Percentiles rank a stretch among this genome's conserved stretches.
Conservation (phyloP, 2,113 vertebrate species). For the Phylloscopus trochilus region DNA sequence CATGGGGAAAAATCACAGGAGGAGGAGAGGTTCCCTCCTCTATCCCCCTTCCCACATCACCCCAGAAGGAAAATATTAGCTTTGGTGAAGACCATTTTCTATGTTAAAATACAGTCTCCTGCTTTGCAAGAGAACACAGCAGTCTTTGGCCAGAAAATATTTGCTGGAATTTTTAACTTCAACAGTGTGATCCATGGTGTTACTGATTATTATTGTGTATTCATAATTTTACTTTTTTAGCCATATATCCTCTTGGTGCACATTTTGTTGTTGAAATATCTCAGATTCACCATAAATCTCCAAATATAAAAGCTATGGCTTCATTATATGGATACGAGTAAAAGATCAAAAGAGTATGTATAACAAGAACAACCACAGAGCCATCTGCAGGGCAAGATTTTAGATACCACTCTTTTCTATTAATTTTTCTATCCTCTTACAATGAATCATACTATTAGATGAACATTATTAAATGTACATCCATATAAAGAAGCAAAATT, state of each 20-base stretch:
- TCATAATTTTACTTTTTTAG: not conserved
- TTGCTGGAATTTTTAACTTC: not conserved
- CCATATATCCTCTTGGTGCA: not conserved
- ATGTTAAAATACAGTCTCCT: not conserved
- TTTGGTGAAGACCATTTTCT: not conserved
- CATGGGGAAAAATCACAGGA: not conserved
- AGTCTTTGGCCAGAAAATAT: not conserved
- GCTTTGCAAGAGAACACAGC: not conserved
- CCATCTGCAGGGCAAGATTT: not conserved
- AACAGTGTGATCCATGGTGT: not conserved
- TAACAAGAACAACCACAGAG: not conserved
- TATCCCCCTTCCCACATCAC: not conserved
- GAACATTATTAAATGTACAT: not conserved
- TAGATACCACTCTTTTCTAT: not conserved
- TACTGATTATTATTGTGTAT: not conserved
- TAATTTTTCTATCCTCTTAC: not conserved
- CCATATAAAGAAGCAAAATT: not conserved
- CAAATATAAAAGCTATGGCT: not conserved
- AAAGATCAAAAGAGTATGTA: not conserved
- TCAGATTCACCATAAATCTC: not conserved
- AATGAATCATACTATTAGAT: not conserved
- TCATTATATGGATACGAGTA: not conserved
- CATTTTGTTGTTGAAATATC: not conserved
- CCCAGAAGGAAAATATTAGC: not conserved
- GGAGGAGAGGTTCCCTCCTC: not conserved